Conservation (phyloP, 1,140 invertebrate genomes). For the Globodera ellingtonae region DNA sequence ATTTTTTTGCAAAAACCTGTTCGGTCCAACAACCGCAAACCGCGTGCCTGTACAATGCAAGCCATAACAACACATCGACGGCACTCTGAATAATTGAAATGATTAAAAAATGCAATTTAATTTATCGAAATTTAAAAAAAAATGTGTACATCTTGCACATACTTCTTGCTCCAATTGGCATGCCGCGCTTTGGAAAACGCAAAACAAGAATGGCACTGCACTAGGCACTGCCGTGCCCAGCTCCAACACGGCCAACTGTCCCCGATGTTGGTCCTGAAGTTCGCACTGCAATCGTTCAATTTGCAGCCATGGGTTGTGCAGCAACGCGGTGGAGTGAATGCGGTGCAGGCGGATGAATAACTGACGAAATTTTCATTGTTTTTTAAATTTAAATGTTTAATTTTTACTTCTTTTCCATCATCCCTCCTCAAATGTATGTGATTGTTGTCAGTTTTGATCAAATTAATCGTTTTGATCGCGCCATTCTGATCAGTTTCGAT, state of each 20-base stretch:
- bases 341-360: conserved; percentile 56
- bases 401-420: conserved; percentile 34
- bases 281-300: conserved; percentile 57
- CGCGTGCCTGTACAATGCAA: conserved; percentile 42
- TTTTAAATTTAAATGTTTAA: conserved; percentile 8
- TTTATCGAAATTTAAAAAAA: not conserved
- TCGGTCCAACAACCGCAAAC: conserved; percentile 50
- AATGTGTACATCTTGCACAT: conserved; percentile 9
- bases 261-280: conserved; percentile 45
- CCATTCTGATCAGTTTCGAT: conserved; percentile 22
- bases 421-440: conserved; percentile 17
- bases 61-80: conserved; percentile 47
- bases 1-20: conserved; percentile 27
- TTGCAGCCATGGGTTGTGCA: conserved; percentile 57
- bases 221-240: conserved; percentile 12
- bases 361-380: conserved; percentile 25
- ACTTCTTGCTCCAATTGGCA: conserved; percentile 59
- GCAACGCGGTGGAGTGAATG: conserved; percentile 41
- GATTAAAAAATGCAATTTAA: not conserved
- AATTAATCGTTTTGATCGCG: conserved; percentile 15
- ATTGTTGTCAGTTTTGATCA: conserved; percentile 1
- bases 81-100: conserved; percentile 20
- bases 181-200: conserved; percentile 62
- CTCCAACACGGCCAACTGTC: conserved; percentile 30
- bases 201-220: conserved; percentile 55